Conservation (phyloP, 2,113 vertebrate genomes). For the Aramus guarauna region DNA sequence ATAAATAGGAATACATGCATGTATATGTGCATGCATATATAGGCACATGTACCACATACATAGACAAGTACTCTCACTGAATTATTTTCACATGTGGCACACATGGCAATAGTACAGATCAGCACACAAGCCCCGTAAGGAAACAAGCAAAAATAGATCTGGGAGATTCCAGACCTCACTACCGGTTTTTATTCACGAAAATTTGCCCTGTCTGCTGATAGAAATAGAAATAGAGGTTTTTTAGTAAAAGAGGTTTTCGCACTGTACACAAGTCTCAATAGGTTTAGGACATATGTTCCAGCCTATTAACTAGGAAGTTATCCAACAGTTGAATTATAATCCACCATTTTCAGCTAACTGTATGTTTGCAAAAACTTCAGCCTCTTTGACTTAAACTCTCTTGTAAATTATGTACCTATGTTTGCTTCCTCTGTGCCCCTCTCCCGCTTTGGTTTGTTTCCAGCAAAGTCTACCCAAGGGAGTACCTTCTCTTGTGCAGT, state of each 20-base stretch:
- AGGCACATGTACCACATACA: neutral
- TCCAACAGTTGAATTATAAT: neutral
- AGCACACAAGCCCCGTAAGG: neutral
- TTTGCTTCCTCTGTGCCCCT: neutral
- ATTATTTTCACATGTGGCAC: neutral
- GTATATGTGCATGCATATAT: fast-evolving
- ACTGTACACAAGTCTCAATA: neutral
- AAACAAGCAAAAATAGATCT: neutral
- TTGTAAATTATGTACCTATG: neutral
- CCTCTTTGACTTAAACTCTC: neutral
- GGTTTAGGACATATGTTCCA: neutral
- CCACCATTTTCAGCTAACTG: neutral
- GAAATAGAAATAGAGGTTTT: no score
- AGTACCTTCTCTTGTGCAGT: neutral
- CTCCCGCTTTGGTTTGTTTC: neutral
- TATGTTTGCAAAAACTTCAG: neutral
- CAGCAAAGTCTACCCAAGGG: neutral
- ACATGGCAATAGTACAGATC: neutral
- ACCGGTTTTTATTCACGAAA: neutral
- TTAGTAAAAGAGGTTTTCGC: no score
- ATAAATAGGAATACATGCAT: neutral
- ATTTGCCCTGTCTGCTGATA: neutral
- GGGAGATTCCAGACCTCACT: neutral
- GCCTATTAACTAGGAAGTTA: neutral
- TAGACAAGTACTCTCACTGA: neutral